These are phyloP conservation scores for Rafetus swinhoei DNA, from an alignment of 2,113 vertebrate species.

Conservation along the genomic window DNA sequence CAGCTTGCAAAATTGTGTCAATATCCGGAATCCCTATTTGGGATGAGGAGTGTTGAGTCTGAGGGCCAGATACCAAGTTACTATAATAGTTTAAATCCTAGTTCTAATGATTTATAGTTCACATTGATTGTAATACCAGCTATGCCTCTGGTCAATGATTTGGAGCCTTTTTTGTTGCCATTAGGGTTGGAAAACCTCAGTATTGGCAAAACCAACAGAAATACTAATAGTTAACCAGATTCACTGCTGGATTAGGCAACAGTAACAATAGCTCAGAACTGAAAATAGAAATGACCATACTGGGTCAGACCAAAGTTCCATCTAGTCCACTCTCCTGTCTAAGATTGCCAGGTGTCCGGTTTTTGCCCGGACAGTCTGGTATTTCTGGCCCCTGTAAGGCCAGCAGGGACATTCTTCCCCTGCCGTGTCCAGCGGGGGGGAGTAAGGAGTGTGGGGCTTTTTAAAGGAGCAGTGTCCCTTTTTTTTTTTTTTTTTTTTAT, in stretches of 20 bases:
- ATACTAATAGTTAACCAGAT: background rate
- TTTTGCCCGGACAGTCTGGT: too few species aligned
- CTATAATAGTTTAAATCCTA: background rate
- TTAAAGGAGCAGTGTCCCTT: too few species aligned
- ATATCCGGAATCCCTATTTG: background rate
- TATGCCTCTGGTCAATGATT: background rate
- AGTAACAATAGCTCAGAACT: background rate
- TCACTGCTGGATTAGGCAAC: background rate
- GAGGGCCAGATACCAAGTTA: background rate
- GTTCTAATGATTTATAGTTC: background rate
- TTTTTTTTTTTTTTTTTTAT: too few species aligned
- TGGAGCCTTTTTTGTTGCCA: background rate
- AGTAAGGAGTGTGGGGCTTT: too few species aligned
- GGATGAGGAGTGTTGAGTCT: background rate
- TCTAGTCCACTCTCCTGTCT: too few species aligned
- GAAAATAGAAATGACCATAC: too few species aligned
- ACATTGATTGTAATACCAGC: background rate
- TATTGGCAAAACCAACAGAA: background rate
- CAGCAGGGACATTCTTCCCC: too few species aligned
- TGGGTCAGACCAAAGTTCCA: too few species aligned
- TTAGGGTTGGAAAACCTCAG: background rate
- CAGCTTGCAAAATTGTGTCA: constrained; percentile 22
- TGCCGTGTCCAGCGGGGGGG: too few species aligned
- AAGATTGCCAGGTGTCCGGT: too few species aligned
- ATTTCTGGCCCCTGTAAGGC: too few species aligned